Evolutionary conservation across 2,888 invertebrate genomes (phyloP).

Genomic region (Synergus japonicus): DNA sequence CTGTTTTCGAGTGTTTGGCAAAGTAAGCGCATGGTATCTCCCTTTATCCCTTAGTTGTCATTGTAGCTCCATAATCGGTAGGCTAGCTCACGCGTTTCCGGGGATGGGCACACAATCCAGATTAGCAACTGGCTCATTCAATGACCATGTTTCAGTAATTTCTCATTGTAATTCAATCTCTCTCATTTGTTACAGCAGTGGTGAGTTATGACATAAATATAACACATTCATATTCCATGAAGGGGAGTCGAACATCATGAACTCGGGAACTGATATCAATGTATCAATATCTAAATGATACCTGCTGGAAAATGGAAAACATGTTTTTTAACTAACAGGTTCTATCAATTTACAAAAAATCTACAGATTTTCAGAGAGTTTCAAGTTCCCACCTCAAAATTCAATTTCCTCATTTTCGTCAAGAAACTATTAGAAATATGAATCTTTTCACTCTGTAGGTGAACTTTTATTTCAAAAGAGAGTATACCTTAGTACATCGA

Average conservation of each 20-base stretch:
- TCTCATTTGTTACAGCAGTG: conserved; percentile 7
- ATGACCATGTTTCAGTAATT: conserved; percentile 41
- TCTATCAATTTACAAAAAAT: no score
- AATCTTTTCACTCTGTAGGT: no score
- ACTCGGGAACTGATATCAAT: background rate
- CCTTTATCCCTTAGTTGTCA: conserved; percentile 42
- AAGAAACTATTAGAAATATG: no score
- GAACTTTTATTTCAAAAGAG: no score
- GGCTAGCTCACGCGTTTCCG: conserved; percentile 42
- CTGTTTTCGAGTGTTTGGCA: conserved; percentile 41
- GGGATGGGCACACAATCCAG: conserved; percentile 41
- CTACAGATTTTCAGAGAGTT: no score
- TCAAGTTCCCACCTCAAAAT: no score
- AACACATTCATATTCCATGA: background rate
- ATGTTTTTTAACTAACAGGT: background rate
- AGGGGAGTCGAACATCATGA: conserved; percentile 9
- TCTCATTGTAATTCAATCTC: conserved; percentile 39
- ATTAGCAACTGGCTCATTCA: conserved; percentile 40
- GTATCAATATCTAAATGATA: background rate
- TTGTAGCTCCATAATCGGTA: conserved; percentile 40
- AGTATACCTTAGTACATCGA: no score
- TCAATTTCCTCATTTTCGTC: no score
- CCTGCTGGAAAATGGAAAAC: background rate
- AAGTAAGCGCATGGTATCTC: conserved; percentile 42
- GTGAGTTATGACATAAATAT: conserved; percentile 19